A percentile compares a stretch with the other conserved stretches of the same genome.
Conservation (phyloP, 2,113 vertebrate species). For the Chunga burmeisteri region DNA sequence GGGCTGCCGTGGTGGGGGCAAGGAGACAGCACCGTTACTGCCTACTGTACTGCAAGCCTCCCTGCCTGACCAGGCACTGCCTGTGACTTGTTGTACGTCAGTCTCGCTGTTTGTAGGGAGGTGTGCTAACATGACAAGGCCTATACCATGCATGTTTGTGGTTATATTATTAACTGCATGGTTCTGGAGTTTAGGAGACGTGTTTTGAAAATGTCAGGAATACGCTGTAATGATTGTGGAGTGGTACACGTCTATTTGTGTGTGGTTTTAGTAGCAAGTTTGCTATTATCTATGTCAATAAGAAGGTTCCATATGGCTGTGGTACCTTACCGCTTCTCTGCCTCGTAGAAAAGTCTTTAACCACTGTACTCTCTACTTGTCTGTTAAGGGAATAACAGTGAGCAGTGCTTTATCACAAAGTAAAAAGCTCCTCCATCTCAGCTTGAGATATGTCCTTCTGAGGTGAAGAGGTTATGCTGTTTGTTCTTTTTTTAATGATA, state of each 20-base stretch:
- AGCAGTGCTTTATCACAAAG: not conserved
- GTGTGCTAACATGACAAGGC: too few relatives aligned
- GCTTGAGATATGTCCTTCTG: not conserved
- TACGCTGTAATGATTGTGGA: not conserved
- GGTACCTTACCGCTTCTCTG: not conserved
- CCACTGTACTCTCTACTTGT: not conserved
- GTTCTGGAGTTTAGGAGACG: not conserved
- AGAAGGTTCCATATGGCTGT: not conserved
- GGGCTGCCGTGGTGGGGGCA: not conserved
- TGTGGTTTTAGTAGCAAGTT: not conserved
- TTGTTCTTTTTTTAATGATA: not conserved
- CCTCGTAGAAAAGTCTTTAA: not conserved
- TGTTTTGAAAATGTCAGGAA: not conserved
- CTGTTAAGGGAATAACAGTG: not conserved
- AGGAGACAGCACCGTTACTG: not conserved
- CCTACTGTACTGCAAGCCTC: too few relatives aligned
- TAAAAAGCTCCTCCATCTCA: not conserved
- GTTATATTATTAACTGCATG: not conserved
- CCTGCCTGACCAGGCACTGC: not conserved
- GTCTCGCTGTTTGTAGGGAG: not conserved
- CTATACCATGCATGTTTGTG: rapidly evolving
- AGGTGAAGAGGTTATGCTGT: not conserved
- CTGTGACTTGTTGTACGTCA: too few relatives aligned
- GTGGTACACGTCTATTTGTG: too few relatives aligned
- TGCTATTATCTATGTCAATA: too few relatives aligned